A percentile compares a stretch with the other conserved stretches of the same genome.
Evolutionary conservation across 2,113 vertebrate genomes (phyloP).

Genomic region (Nematolebias whitei): DNA sequence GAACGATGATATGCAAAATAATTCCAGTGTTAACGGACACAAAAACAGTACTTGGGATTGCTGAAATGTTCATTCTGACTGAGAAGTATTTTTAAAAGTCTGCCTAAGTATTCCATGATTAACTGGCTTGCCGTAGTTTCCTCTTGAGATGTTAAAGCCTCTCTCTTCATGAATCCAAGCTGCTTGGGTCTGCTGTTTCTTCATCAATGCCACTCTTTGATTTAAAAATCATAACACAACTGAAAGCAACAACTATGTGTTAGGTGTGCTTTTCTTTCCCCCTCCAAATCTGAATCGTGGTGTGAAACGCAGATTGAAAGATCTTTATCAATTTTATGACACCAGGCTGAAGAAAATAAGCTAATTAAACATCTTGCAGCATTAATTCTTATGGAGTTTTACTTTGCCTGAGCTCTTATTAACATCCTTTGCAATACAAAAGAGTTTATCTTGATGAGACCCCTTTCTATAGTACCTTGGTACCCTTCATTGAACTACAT

Average conservation of each 20-base stretch:
- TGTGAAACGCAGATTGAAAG: background rate
- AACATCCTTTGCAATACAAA: constrained; percentile 20
- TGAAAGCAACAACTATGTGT: constrained; percentile 4
- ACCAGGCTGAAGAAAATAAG: constrained; percentile 9
- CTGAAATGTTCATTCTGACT: too few relatives aligned
- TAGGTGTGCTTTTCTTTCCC: background rate
- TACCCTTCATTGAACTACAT: constrained; percentile 61
- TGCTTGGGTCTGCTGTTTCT: constrained; percentile 28
- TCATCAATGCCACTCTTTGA: constrained; percentile 41
- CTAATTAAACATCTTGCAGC: constrained; percentile 44
- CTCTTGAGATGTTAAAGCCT: constrained; percentile 25
- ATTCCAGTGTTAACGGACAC: too few relatives aligned
- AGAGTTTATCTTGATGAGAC: constrained; percentile 52
- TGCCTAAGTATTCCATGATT: too few relatives aligned
- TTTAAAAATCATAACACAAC: constrained; percentile 21
- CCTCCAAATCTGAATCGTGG: background rate
- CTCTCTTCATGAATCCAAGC: constrained; percentile 14
- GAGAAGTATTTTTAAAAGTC: too few relatives aligned
- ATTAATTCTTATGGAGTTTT: constrained; percentile 37
- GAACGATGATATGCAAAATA: too few relatives aligned
- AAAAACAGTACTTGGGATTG: too few relatives aligned
- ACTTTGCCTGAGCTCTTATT: constrained; percentile 40
- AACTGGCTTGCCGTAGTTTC: background rate
- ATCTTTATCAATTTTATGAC: constrained; percentile 19
- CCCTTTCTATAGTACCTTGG: constrained; percentile 30